Evolutionary conservation across 1,140 invertebrate genomes (phyloP).

Genomic region (Saccostrea cuccullata): DNA sequence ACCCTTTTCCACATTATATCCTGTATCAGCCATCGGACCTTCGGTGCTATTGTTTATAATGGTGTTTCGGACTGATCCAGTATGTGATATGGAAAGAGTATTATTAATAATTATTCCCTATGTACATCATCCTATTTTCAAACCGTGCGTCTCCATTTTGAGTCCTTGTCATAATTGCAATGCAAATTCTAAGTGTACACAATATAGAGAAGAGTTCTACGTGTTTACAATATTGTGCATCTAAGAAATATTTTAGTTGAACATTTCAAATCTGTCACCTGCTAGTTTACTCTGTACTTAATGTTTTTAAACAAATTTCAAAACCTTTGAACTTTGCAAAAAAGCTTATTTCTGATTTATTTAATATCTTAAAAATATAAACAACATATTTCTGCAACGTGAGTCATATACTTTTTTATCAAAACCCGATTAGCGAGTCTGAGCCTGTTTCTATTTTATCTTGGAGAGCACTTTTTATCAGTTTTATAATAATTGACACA

Average conservation of each 20-base stretch:
- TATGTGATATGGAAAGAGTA: too few relatives aligned
- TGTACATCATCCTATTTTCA: too few relatives aligned
- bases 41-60: too few relatives aligned
- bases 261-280: neutral
- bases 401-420: neutral
- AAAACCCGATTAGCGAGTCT: slow-evolving; percentile 3
- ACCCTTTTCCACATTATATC: too few relatives aligned
- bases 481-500: slow-evolving; percentile 39
- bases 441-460: slow-evolving; percentile 18
- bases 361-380: neutral
- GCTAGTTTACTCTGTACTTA: neutral
- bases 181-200: neutral
- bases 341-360: neutral
- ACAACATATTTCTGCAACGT: neutral
- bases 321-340: neutral
- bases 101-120: too few relatives aligned
- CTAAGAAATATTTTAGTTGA: neutral
- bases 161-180: neutral
- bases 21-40: too few relatives aligned
- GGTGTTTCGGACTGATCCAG: too few relatives aligned
- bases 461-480: slow-evolving; percentile 15
- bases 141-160: too few relatives aligned
- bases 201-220: too few relatives aligned
- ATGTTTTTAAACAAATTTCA: neutral
- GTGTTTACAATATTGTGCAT: too few relatives aligned